phyloP scores from a whole-genome alignment of 2,113 vertebrate species.

The Leptocoma aspasia region DNA sequence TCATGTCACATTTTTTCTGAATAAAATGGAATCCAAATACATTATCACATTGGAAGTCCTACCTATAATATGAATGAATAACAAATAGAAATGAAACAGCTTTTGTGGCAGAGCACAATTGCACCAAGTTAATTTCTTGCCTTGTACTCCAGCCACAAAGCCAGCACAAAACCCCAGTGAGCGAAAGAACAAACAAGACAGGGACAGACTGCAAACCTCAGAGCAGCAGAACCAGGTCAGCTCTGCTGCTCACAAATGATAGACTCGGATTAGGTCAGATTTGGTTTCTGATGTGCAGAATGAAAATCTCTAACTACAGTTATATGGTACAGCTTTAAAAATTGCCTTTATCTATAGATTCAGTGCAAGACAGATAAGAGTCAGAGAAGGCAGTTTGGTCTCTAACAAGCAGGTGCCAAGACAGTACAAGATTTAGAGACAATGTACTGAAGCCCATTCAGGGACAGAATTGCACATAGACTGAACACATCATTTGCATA shows the following conservation, averaged over 20 bases:
- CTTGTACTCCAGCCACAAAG: background rate
- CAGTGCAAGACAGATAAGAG: background rate
- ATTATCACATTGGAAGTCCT: background rate
- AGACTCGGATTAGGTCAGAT: background rate
- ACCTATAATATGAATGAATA: background rate
- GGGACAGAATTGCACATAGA: background rate
- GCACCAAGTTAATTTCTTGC: background rate
- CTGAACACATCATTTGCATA: background rate
- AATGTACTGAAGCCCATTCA: background rate
- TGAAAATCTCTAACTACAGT: background rate
- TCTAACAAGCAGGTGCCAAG: background rate
- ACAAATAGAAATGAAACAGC: background rate
- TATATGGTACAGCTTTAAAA: background rate
- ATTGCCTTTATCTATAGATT: background rate
- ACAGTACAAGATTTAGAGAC: background rate
- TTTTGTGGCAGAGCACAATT: background rate
- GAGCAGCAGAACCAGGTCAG: background rate
- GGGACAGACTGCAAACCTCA: background rate
- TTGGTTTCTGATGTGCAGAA: background rate
- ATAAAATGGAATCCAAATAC: background rate
- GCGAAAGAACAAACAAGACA: background rate
- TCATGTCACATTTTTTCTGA: background rate
- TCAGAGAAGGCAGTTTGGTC: background rate
- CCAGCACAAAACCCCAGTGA: background rate
- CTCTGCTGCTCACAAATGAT: background rate